Evolutionary conservation across 2,113 vertebrate species (phyloP).

Genomic region (Larimichthys polyactis): DNA sequence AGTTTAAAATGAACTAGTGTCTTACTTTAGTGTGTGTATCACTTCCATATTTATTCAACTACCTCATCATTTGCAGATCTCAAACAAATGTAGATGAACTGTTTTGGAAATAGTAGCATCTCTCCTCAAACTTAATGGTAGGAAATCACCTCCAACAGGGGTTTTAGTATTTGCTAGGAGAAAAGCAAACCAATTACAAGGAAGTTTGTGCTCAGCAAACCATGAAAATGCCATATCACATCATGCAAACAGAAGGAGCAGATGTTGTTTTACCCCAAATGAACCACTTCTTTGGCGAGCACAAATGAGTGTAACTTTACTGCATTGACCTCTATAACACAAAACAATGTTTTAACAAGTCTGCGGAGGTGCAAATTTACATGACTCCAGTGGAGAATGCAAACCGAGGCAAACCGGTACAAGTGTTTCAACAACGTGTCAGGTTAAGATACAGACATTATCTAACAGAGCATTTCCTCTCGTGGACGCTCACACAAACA

Average conservation of each 20-base stretch:
- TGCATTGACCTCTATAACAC: constrained; percentile 22
- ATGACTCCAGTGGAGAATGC: constrained; percentile 3
- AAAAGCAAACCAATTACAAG: constrained; percentile 72
- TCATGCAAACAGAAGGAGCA: constrained; percentile 67
- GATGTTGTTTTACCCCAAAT: constrained; percentile 62
- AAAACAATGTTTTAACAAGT: constrained; percentile 22
- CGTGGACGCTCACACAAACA: background rate
- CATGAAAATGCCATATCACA: constrained; percentile 70
- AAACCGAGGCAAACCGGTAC: background rate
- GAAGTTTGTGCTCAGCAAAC: constrained; percentile 71
- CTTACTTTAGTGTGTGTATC: constrained; percentile 5
- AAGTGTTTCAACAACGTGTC: constrained; percentile 23
- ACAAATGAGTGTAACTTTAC: constrained; percentile 12
- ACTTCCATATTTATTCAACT: background rate
- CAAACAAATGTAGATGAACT: constrained; percentile 19
- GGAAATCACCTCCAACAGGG: constrained; percentile 60
- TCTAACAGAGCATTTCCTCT: background rate
- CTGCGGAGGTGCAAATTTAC: background rate
- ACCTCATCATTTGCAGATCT: background rate
- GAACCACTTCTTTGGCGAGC: constrained; percentile 40
- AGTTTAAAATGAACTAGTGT: background rate
- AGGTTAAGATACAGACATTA: background rate
- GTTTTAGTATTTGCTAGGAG: constrained; percentile 61
- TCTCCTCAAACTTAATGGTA: constrained; percentile 40
- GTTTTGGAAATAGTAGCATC: constrained; percentile 30